A percentile compares a stretch with the other conserved stretches of the same genome.
Conservation (phyloP, 2,113 vertebrate species). For the Cromileptes altivelis region DNA sequence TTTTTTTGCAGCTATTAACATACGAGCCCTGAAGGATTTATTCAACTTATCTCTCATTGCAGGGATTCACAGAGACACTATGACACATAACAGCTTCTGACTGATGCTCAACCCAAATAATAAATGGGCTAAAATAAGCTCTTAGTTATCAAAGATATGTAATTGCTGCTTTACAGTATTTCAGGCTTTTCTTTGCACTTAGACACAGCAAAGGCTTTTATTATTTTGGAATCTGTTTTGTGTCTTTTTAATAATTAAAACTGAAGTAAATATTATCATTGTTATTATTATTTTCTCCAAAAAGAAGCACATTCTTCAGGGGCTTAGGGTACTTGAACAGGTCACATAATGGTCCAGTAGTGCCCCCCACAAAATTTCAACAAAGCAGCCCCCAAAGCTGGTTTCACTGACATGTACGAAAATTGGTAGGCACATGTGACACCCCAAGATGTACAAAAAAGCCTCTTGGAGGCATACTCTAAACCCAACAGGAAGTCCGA, state of each 20-base stretch:
- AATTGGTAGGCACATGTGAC: too few relatives aligned
- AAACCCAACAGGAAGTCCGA: too few relatives aligned
- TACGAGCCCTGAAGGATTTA: conserved; percentile 30
- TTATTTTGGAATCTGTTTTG: background rate
- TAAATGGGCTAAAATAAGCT: background rate
- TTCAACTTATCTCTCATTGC: conserved; percentile 38
- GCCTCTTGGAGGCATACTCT: too few relatives aligned
- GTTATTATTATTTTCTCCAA: too few relatives aligned
- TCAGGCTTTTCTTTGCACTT: background rate
- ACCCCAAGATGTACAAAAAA: too few relatives aligned
- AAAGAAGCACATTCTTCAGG: too few relatives aligned
- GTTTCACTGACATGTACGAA: too few relatives aligned
- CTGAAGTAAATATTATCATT: too few relatives aligned
- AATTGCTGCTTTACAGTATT: background rate
- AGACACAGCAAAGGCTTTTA: background rate
- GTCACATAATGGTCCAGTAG: too few relatives aligned
- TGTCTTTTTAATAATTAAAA: background rate
- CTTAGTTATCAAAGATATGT: background rate
- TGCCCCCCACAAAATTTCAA: too few relatives aligned
- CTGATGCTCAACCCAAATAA: conserved; percentile 11
- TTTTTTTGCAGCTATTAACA: conserved; percentile 29
- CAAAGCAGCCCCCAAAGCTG: too few relatives aligned
- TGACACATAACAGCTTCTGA: conserved; percentile 21
- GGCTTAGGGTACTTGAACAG: too few relatives aligned
- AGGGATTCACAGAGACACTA: conserved; percentile 9